Evolutionary conservation across 2,797 vertebrate genomes (phyloP).

Genomic region (Xerus rutilus): DNA sequence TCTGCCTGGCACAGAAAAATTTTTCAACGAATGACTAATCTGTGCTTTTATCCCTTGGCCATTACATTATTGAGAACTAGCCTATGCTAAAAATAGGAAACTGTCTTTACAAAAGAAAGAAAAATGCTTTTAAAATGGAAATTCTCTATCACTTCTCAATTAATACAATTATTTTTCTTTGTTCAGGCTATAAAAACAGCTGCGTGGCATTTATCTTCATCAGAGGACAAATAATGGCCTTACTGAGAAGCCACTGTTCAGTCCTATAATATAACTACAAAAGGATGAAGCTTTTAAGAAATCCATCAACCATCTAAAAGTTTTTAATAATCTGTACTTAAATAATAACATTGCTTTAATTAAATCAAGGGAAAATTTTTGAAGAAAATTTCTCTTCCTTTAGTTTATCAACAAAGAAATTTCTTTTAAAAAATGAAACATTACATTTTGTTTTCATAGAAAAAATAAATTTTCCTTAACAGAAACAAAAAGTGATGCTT

Average conservation of each 20-base stretch:
- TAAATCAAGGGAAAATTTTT: neutral
- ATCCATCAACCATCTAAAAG: neutral
- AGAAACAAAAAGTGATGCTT: slow-evolving; percentile 1
- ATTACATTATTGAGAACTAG: neutral
- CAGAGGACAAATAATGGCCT: neutral
- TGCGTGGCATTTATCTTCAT: neutral
- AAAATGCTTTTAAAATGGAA: neutral
- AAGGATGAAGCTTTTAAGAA: neutral
- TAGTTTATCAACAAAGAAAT: neutral
- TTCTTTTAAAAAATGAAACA: neutral
- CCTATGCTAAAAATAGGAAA: neutral
- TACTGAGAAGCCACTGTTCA: neutral
- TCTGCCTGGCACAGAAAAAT: neutral
- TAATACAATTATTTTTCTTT: neutral
- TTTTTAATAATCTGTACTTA: neutral
- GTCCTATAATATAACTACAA: neutral
- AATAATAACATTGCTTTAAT: neutral
- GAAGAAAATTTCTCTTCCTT: neutral
- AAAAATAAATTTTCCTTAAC: neutral
- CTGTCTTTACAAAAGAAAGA: neutral
- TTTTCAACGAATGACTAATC: neutral
- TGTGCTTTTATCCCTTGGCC: neutral
- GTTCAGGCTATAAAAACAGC: neutral
- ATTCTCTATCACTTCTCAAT: slow-evolving; percentile 8
- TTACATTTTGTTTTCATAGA: neutral